phyloP scores from a whole-genome alignment of 2,797 vertebrate species.

The Acanthis flammea region DNA sequence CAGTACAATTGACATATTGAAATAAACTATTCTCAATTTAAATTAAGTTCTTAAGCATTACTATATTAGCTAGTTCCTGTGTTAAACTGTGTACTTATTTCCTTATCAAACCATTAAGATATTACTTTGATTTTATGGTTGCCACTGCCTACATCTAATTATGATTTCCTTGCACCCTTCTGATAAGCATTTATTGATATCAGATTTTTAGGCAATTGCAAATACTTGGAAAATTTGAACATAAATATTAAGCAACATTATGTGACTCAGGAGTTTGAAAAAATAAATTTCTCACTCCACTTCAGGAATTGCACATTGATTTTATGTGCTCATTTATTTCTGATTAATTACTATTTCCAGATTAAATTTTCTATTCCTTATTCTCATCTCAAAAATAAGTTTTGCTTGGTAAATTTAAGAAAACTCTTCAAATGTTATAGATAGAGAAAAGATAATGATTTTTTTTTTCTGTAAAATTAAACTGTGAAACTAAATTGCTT shows the following conservation, averaged over 20 bases:
- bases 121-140: neutral
- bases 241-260: neutral
- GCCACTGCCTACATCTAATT: neutral
- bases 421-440: neutral
- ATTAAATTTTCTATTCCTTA: neutral
- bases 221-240: neutral
- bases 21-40: neutral
- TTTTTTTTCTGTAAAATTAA: neutral
- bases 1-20: neutral
- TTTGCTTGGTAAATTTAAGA: neutral
- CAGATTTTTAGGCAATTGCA: neutral
- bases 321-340: neutral
- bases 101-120: neutral
- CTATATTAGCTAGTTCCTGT: neutral
- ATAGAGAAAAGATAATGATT: neutral
- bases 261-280: neutral
- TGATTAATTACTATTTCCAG: neutral
- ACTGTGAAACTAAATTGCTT: neutral
- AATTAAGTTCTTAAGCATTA: neutral
- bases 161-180: neutral
- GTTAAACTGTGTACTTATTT: neutral
- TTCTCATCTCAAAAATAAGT: neutral
- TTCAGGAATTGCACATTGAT: neutral
- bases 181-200: neutral
- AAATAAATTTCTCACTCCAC: neutral